Conservation (phyloP, 2,888 invertebrate genomes). For the Aethes cnicana region DNA sequence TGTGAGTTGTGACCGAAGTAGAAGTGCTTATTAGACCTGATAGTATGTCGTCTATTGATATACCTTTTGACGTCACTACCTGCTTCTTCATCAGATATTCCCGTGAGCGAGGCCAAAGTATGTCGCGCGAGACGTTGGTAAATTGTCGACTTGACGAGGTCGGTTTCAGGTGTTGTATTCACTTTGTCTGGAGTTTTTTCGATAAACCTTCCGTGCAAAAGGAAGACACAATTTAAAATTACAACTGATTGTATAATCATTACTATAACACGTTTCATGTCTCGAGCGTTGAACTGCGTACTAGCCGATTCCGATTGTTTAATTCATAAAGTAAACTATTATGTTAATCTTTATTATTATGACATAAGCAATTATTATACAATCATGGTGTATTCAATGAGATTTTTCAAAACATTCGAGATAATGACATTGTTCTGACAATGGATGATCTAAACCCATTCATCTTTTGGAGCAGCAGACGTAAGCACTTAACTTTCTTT, state of each 20-base stretch:
- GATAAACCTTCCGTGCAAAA: conserved; percentile 46
- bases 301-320: conserved; percentile 50
- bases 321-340: conserved; percentile 57
- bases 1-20: no score
- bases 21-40: no score
- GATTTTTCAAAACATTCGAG: conserved; percentile 1
- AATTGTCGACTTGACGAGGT: conserved; percentile 32
- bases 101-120: conserved; percentile 37
- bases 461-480: background rate
- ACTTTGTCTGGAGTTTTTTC: conserved; percentile 46
- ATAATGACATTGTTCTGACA: conserved; percentile 9
- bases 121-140: conserved; percentile 47
- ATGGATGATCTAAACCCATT: background rate
- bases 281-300: conserved; percentile 40
- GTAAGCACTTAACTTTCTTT: no score
- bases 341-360: conserved; percentile 60
- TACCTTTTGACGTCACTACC: conserved; percentile 37
- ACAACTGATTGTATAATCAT: conserved; percentile 38
- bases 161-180: conserved; percentile 38
- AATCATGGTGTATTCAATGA: conserved; percentile 37
- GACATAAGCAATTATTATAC: conserved; percentile 47
- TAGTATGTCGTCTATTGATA: conserved; percentile 37
- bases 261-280: conserved; percentile 49
- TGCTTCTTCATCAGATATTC: conserved; percentile 43
- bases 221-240: conserved; percentile 37